Evolutionary conservation across 2,888 invertebrate genomes (phyloP).

Genomic region (Lamellibrachia satsuma): DNA sequence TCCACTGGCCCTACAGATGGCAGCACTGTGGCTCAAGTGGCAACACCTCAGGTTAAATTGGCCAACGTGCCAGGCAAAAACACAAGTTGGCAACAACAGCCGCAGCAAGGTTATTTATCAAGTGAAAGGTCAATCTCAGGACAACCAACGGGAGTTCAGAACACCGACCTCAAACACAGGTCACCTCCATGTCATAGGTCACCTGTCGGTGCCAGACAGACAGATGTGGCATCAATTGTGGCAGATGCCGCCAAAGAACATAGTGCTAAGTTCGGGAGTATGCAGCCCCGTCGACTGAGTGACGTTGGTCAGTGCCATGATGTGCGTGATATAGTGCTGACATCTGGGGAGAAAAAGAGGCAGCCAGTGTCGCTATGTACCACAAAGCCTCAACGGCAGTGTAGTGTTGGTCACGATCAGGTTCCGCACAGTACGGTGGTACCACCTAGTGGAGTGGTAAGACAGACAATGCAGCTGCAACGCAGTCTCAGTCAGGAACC

Average conservation of each 20-base stretch:
- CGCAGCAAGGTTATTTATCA: constrained; percentile 1
- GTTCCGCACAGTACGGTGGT: background rate
- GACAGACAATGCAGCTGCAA: background rate
- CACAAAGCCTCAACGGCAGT: background rate
- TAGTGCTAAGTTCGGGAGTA: background rate
- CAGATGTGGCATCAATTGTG: background rate
- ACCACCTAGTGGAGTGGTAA: background rate
- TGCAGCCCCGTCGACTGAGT: background rate
- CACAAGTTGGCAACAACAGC: background rate
- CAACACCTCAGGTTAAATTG: background rate
- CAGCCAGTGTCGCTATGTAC: background rate
- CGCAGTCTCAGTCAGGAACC: background rate
- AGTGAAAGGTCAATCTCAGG: background rate
- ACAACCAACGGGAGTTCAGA: background rate
- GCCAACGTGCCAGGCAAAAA: background rate
- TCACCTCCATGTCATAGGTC: background rate
- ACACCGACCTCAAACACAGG: constrained; percentile 1
- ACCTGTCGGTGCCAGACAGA: background rate
- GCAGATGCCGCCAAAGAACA: background rate
- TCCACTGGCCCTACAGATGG: background rate
- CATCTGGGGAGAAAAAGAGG: background rate
- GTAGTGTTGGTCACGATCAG: background rate
- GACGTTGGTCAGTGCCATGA: background rate
- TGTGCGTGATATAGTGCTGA: background rate
- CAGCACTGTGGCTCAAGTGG: background rate